Evolutionary conservation across 2,888 invertebrate species (phyloP), one percentile per base, ranked within the genome.

Genomic region (Microctonus aethiopoides): DNA sequence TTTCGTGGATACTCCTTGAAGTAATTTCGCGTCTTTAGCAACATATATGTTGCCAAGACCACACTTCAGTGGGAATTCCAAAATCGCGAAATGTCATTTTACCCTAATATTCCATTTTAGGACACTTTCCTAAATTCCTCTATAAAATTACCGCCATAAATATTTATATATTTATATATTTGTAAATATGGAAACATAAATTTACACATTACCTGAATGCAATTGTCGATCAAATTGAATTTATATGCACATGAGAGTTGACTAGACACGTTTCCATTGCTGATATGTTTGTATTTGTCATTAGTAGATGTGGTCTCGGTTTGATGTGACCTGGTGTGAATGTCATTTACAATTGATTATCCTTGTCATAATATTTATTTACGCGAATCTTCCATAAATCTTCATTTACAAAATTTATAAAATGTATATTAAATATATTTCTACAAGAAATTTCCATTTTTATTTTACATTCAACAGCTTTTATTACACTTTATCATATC

Each of bases 271-370:
- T 54, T 16, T 11, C 20, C 7, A 39, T 39, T 11, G 54, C 52
- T 54, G 52, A 54, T 54, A 54, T 54, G 52, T 54, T 22, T 54
- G 52, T 16, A 29, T 56, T 56, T n/a, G 56, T 56, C 56, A 56
- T 26, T 24, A 24, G 6, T n/a, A n/a, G n/a, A n/a, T n/a, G 16
- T 46, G 46, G 46, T 46, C 46, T 46, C 46, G n/a, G 46, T 46
- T 20, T 16, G 46, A 5, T 9, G n/a, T n/a, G 56, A 26, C 56
- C 56, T 56, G 9, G 26, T 13, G 56, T 11, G 10, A 22, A 56
- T 26, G 56, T 56, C 29, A 26, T 56, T 26, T 26, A 56, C 26
- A 26, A 56, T 56, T 56, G n/a, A n/a, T 56, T 26, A 22, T 4
- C 13, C 5, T 10, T 26, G 56, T n/a, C 13, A 56, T 56, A 26